phyloP scores from a whole-genome alignment of 1,140 invertebrate genomes.

The Penaeus japonicus region DNA sequence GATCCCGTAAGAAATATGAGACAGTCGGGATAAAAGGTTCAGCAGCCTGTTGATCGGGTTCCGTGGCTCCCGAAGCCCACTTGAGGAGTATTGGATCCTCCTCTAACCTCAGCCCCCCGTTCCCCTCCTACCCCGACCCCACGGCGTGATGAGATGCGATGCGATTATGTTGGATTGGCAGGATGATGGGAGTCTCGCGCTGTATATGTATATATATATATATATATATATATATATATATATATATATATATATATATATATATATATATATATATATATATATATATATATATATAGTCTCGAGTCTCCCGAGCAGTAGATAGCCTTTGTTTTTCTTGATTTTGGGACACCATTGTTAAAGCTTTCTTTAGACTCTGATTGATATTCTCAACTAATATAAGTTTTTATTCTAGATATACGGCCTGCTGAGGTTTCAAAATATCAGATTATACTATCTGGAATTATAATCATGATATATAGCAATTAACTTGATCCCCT shows the following conservation, averaged over 20 bases:
- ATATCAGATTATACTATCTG: too few relatives aligned
- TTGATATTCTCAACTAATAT: too few relatives aligned
- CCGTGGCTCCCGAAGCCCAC: constrained; percentile 26
- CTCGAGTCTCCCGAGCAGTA: too few relatives aligned
- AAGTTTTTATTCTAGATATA: too few relatives aligned
- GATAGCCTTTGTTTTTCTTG: too few relatives aligned
- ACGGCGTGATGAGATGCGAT: constrained; percentile 25
- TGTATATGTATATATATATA: not conserved
- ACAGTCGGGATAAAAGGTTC: constrained; percentile 40
- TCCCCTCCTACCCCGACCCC: too few relatives aligned
- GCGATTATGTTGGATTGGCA: constrained; percentile 31
- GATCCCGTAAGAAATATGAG: constrained; percentile 40
- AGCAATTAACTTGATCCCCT: too few relatives aligned
- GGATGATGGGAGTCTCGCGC: constrained; percentile 24
- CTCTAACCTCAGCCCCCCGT: not conserved
- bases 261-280: not conserved
- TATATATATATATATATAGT: too few relatives aligned
- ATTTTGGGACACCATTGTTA: too few relatives aligned
- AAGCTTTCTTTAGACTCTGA: too few relatives aligned
- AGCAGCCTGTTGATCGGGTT: constrained; percentile 40
- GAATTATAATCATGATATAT: too few relatives aligned
- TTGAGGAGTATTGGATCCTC: constrained; percentile 39
- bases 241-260: not conserved
- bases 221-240: not conserved
- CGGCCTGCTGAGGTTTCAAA: too few relatives aligned